These are phyloP conservation scores for Bombus breviceps DNA, from an alignment of 1,140 invertebrate genomes.

Conservation along the genomic window DNA sequence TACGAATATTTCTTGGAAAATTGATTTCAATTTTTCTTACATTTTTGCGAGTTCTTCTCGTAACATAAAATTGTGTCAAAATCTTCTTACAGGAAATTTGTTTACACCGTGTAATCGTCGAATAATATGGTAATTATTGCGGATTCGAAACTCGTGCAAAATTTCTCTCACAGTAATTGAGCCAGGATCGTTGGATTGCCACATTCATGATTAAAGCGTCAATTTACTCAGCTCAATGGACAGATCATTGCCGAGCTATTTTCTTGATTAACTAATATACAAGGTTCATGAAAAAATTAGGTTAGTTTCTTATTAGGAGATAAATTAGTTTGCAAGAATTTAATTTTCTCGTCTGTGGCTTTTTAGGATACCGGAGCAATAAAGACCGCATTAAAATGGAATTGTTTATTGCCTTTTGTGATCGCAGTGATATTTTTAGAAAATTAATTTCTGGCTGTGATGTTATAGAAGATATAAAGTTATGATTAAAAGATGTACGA, in stretches of 20 bases:
- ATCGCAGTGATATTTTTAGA: background rate
- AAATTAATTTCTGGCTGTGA: too few species aligned
- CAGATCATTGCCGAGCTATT: background rate
- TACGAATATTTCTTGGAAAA: too few species aligned
- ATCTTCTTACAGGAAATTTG: conserved; percentile 54
- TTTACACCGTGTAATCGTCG: conserved; percentile 48
- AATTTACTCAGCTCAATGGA: background rate
- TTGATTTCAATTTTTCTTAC: too few species aligned
- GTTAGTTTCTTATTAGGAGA: background rate
- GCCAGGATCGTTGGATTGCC: background rate
- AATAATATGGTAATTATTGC: conserved; percentile 36
- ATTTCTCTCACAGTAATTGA: conserved; percentile 38
- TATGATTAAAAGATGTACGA: too few species aligned
- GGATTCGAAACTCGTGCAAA: conserved; percentile 21
- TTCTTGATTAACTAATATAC: background rate
- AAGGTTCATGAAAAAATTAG: background rate
- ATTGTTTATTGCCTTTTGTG: background rate
- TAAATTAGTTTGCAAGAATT: background rate
- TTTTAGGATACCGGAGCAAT: background rate
- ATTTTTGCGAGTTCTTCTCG: conserved; percentile 6
- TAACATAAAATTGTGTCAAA: conserved; percentile 35
- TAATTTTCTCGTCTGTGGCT: background rate
- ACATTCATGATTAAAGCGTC: background rate
- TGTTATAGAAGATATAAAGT: too few species aligned
- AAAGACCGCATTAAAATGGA: background rate